Conservation (phyloP, 1,140 invertebrate species). For the Phenacoccus solenopsis region DNA sequence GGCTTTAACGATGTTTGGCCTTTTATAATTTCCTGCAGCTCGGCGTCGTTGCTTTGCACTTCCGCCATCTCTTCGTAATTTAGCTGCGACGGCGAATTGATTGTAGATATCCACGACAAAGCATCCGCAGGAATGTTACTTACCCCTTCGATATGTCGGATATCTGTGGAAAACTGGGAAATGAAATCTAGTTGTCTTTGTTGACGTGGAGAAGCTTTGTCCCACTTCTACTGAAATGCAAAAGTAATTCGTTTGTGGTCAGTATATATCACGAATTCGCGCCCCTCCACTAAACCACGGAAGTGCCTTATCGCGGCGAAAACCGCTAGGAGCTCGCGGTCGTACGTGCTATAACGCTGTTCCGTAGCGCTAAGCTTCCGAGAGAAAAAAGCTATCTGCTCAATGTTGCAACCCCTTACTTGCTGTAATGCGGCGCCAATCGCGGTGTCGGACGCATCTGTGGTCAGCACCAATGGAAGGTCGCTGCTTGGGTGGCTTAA, state of each 20-base stretch:
- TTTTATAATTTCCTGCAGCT: not conserved
- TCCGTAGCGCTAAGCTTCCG: constrained; percentile 25
- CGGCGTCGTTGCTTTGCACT: not conserved
- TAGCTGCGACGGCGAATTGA: not conserved
- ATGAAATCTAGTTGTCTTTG: constrained; percentile 23
- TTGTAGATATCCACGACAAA: constrained; percentile 26
- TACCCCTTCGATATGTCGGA: constrained; percentile 26
- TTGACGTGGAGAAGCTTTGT: constrained; percentile 29
- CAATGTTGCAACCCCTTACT: constrained; percentile 19
- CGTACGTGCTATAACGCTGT: constrained; percentile 30
- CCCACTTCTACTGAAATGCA: constrained; percentile 28
- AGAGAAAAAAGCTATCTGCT: constrained; percentile 24
- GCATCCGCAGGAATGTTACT: constrained; percentile 32
- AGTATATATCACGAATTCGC: constrained; percentile 31
- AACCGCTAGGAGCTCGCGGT: constrained; percentile 37
- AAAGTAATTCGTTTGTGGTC: constrained; percentile 34
- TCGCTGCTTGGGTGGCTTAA: constrained; percentile 11
- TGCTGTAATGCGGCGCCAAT: constrained; percentile 28
- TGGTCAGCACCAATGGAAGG: constrained; percentile 28
- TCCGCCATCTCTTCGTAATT: not conserved
- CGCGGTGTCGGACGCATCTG: constrained; percentile 22
- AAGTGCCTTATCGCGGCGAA: constrained; percentile 34
- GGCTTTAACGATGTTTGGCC: not conserved
- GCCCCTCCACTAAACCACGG: constrained; percentile 33
- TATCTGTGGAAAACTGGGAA: constrained; percentile 26